phyloP scores from a whole-genome alignment of 2,888 invertebrate species.

The Limenitis camilla region DNA sequence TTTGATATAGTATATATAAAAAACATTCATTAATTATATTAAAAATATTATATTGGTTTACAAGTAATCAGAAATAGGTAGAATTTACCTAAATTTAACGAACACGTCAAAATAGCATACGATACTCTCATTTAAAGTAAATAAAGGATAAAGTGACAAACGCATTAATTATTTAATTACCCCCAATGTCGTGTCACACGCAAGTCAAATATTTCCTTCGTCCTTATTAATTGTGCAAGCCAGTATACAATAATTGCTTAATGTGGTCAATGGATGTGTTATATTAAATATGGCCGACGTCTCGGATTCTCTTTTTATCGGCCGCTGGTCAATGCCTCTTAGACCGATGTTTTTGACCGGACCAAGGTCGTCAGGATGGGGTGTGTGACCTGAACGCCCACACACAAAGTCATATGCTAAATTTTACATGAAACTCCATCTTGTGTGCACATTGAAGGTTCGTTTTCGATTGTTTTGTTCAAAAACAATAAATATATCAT shows the following conservation, averaged over 20 bases:
- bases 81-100: too few species aligned
- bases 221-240: constrained; percentile 58
- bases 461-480: constrained; percentile 24
- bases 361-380: constrained; percentile 61
- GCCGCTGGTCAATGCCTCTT: constrained; percentile 60
- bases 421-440: constrained; percentile 9
- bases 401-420: constrained; percentile 20
- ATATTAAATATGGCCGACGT: constrained; percentile 49
- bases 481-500: constrained; percentile 41
- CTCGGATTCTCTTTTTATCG: constrained; percentile 36
- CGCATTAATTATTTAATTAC: constrained; percentile 33
- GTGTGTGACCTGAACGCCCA: constrained; percentile 49
- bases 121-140: neutral
- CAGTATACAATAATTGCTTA: constrained; percentile 58
- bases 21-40: too few species aligned
- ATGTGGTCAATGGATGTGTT: constrained; percentile 45
- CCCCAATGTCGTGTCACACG: constrained; percentile 55
- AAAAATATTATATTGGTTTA: too few species aligned
- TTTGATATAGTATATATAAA: too few species aligned
- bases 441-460: constrained; percentile 13
- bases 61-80: too few species aligned
- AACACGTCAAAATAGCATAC: too few species aligned
- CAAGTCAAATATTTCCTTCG: constrained; percentile 58
- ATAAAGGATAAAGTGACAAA: constrained; percentile 11
- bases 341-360: constrained; percentile 56